Evolutionary conservation across 1,140 invertebrate genomes (phyloP).

Genomic region (Drosophila sturtevanti): DNA sequence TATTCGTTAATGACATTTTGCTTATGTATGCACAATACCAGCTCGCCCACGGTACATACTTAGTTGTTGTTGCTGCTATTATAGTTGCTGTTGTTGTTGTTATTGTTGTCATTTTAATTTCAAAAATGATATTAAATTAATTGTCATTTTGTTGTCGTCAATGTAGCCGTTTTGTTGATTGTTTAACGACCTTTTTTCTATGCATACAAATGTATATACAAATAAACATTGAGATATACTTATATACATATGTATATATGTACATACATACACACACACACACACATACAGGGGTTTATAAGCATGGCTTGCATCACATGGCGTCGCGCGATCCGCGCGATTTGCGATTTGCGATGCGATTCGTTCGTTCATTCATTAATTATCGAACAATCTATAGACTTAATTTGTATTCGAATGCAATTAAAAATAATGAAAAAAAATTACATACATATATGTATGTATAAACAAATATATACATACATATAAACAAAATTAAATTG

Average conservation of each 20-base stretch:
- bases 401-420: slow-evolving; percentile 73
- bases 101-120: slow-evolving; percentile 39
- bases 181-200: slow-evolving; percentile 33
- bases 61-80: slow-evolving; percentile 2
- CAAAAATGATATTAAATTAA: slow-evolving; percentile 69
- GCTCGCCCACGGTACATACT: slow-evolving; percentile 2
- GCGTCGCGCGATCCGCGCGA: slow-evolving; percentile 2
- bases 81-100: neutral
- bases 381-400: slow-evolving; percentile 60
- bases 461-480: no score
- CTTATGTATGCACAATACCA: slow-evolving; percentile 6
- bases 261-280: neutral
- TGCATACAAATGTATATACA: neutral
- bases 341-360: slow-evolving; percentile 4
- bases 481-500: slow-evolving; percentile 34
- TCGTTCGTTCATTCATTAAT: slow-evolving; percentile 66
- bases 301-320: slow-evolving; percentile 35
- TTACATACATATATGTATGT: neutral
- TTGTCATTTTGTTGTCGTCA: slow-evolving; percentile 65
- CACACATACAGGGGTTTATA: neutral
- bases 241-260: no score
- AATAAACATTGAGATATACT: no score
- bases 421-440: slow-evolving; percentile 34
- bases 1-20: neutral
- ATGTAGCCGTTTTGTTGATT: slow-evolving; percentile 54